Percentiles rank a stretch among this genome's conserved stretches.
These are phyloP conservation scores for Temnothorax rugatulus DNA, from an alignment of 2,888 invertebrate genomes.

Conservation along the genomic window DNA sequence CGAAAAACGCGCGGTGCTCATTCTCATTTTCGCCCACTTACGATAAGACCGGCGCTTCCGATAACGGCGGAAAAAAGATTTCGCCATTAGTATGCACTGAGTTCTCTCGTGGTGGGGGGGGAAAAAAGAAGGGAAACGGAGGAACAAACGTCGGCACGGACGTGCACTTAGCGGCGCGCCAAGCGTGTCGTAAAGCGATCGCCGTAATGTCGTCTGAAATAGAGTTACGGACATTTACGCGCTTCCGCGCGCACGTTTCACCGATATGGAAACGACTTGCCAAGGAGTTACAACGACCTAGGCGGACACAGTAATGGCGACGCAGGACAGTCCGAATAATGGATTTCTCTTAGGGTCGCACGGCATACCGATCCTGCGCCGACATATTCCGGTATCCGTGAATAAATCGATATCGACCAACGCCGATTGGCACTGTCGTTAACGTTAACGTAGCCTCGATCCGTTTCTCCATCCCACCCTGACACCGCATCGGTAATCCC, in stretches of 20 bases:
- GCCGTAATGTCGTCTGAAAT: constrained; percentile 53
- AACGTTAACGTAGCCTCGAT: constrained; percentile 30
- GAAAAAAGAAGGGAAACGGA: too few species aligned
- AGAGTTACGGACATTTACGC: constrained; percentile 58
- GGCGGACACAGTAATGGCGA: constrained; percentile 45
- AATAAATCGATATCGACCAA: constrained; percentile 55
- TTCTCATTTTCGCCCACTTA: constrained; percentile 43
- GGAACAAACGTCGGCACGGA: constrained; percentile 46
- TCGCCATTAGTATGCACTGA: constrained; percentile 44
- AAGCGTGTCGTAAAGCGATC: constrained; percentile 57
- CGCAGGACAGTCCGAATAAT: constrained; percentile 82
- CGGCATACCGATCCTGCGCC: constrained; percentile 39
- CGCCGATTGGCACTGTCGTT: constrained; percentile 16
- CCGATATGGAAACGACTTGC: constrained; percentile 85
- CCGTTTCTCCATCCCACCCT: constrained; percentile 9
- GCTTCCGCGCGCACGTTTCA: constrained; percentile 76
- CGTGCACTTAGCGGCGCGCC: constrained; percentile 48
- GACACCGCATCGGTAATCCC: constrained; percentile 49
- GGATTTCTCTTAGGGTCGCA: constrained; percentile 79
- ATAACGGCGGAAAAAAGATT: constrained; percentile 41
- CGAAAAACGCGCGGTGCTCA: constrained; percentile 31
- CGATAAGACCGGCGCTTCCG: constrained; percentile 37
- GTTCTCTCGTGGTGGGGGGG: background rate
- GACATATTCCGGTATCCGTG: constrained; percentile 13
- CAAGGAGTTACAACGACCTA: constrained; percentile 83